Evolutionary conservation across 2,888 invertebrate genomes (phyloP).

Genomic region (Calephelis perditalis): DNA sequence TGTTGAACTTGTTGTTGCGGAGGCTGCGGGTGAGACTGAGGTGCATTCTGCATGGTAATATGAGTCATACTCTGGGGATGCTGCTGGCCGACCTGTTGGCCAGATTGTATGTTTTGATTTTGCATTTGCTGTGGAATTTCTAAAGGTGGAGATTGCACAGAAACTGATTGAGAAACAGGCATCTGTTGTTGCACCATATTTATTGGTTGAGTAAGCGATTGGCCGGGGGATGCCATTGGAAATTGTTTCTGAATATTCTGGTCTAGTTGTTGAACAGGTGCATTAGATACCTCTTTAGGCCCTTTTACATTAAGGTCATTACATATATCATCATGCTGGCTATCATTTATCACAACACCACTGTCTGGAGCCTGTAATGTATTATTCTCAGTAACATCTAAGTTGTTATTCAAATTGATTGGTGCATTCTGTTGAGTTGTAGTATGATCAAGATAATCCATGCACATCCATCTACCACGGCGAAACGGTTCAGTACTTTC

Average conservation of each 20-base stretch:
- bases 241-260: conserved; percentile 72
- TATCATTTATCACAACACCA: conserved; percentile 73
- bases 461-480: conserved; percentile 95
- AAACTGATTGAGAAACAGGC: conserved; percentile 64
- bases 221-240: conserved; percentile 73
- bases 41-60: conserved; percentile 66
- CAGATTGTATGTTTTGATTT: conserved; percentile 60
- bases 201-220: conserved; percentile 69
- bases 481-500: conserved; percentile 96
- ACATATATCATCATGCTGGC: conserved; percentile 70
- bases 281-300: conserved; percentile 70
- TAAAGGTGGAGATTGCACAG: conserved; percentile 72
- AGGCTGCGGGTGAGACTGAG: conserved; percentile 56
- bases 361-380: conserved; percentile 68
- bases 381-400: conserved; percentile 62
- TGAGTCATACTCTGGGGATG: conserved; percentile 76
- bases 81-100: conserved; percentile 66
- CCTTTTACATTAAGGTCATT: conserved; percentile 70
- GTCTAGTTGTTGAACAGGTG: conserved; percentile 68
- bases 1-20: conserved; percentile 73
- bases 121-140: conserved; percentile 74
- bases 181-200: conserved; percentile 67
- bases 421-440: conserved; percentile 74
- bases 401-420: conserved; percentile 67
- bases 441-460: conserved; percentile 94